Evolutionary conservation across 2,888 invertebrate genomes (phyloP).

Genomic region (Lissonota sp.): DNA sequence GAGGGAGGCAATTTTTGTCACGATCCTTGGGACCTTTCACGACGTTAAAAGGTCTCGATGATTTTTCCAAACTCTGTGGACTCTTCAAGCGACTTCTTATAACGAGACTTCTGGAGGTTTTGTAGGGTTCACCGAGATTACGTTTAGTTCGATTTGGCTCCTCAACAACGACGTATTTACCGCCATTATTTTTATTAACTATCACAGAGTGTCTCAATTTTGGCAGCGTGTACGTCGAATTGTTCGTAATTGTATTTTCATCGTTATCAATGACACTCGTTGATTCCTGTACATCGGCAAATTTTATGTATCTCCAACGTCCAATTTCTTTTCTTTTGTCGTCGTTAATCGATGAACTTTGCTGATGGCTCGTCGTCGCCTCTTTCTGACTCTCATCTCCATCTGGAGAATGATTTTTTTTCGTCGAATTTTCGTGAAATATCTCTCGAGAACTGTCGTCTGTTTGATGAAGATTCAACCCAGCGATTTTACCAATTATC

Average conservation of each 20-base stretch:
- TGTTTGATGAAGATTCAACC: constrained; percentile 47
- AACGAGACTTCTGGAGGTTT: constrained; percentile 66
- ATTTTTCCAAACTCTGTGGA: constrained; percentile 46
- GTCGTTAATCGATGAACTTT: background rate
- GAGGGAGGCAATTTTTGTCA: constrained; percentile 64
- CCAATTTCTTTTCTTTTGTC: constrained; percentile 30
- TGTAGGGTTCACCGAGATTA: constrained; percentile 57
- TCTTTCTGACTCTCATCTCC: constrained; percentile 5
- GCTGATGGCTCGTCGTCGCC: background rate
- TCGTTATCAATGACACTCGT: constrained; percentile 6
- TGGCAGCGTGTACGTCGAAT: constrained; percentile 28
- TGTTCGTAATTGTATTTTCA: background rate
- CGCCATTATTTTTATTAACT: constrained; percentile 54
- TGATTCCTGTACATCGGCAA: constrained; percentile 39
- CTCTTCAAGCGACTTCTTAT: constrained; percentile 71
- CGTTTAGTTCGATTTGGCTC: constrained; percentile 34
- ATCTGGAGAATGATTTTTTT: background rate
- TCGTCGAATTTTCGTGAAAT: background rate
- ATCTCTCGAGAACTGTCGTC: constrained; percentile 45
- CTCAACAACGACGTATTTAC: constrained; percentile 56
- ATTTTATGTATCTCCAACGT: constrained; percentile 57
- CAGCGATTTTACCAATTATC: constrained; percentile 61
- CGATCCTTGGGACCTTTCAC: constrained; percentile 50
- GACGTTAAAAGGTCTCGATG: constrained; percentile 48
- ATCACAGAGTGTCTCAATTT: constrained; percentile 60